Evolutionary conservation across 2,888 invertebrate genomes (phyloP).

Genomic region (Malacosoma neustria): DNA sequence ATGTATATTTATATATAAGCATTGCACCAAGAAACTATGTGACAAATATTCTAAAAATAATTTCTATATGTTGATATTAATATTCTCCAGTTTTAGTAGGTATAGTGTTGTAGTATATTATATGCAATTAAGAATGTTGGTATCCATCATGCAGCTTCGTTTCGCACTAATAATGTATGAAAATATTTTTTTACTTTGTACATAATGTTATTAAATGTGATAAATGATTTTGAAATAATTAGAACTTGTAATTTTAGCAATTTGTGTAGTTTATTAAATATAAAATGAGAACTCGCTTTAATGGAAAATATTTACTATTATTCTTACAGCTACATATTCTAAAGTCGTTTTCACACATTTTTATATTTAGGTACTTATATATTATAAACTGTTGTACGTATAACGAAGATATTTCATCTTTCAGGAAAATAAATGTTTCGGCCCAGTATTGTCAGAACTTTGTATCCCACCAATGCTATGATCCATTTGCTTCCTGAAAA

Average conservation of each 20-base stretch:
- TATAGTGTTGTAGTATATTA: too few species aligned
- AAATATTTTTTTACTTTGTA: constrained; percentile 73
- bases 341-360: constrained; percentile 62
- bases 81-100: too few species aligned
- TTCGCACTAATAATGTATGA: constrained; percentile 60
- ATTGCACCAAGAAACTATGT: too few species aligned
- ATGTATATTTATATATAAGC: too few species aligned
- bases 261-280: constrained; percentile 61
- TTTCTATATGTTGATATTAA: too few species aligned
- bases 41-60: too few species aligned
- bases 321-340: constrained; percentile 45
- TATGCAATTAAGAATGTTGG: neutral
- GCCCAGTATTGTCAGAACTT: constrained; percentile 64
- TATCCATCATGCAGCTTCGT: constrained; percentile 46
- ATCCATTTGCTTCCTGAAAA: constrained; percentile 74
- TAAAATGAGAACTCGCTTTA: constrained; percentile 58
- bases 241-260: constrained; percentile 70
- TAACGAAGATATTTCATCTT: constrained; percentile 42
- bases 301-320: constrained; percentile 49
- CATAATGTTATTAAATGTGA: constrained; percentile 70
- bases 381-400: constrained; percentile 62
- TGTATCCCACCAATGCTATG: constrained; percentile 75
- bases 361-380: constrained; percentile 67
- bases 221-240: constrained; percentile 70
- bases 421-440: constrained; percentile 60